Evolutionary conservation across 2,888 invertebrate genomes (phyloP), one percentile per base, ranked within the genome.

Genomic region (Dromius quadrimaculatus): DNA sequence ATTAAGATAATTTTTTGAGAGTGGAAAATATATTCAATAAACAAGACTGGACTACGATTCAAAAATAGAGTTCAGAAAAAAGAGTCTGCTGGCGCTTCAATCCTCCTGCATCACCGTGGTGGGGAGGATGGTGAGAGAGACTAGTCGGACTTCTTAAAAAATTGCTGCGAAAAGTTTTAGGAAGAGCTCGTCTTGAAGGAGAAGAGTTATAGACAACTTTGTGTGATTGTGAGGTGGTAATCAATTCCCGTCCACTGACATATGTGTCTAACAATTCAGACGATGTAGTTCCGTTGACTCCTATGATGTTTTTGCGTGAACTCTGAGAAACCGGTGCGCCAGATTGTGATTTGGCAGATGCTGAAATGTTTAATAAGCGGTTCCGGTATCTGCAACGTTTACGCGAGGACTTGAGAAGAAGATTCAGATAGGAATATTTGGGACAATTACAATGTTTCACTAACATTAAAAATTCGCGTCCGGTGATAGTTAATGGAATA

Each of bases 91-190:
- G 76, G 77, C 71, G 71, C 3, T 82, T 81, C 71, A 82, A 78
- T 64, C 77, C 79, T 1, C 79, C 80, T 2, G 71, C 75, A 0
- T 78, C 81, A 5, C 74, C 81, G 2, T 83, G 82, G 81, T 79
- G 79, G 79, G 81, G 81, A 68, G 81, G 83, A 28, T 79, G 77
- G 73, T 83, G 79, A 76, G 81, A 83, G 74, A 73, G n/a, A n/a
- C n/a, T n/a, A n/a, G 81, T 4, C 66, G 74, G 77, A n/a, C 57
- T 78, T 4, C 45, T 81, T 1, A 83, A 83, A 73, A 62, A 71
- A 13, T 66, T 79, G n/a, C 62, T 82, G 9, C 71, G 76, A 11
- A 74, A 76, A 64, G 73, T 77, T 5, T 71, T 82, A 0, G 78
- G 80, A n/a, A 75, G 74, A 34, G 72, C 76, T 2, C 74, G 74